Evolutionary conservation across 1,140 invertebrate species (phyloP), one percentile per base, ranked within the genome.

Genomic region (Trachymyrmex septentrionalis): DNA sequence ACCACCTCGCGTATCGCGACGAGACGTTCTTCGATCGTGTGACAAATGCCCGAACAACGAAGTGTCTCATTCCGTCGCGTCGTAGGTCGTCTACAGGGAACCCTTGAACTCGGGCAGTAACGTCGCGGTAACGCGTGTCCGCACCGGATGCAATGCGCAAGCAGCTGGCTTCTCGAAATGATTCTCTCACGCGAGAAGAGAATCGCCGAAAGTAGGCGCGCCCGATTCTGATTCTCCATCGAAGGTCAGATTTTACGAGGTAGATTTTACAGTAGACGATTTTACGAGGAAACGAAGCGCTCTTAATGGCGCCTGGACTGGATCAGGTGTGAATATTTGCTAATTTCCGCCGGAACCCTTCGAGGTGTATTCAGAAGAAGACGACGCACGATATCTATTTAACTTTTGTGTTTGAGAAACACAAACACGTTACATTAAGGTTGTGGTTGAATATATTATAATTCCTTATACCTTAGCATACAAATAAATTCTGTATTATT

Each of bases 221-320:
- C 44, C 69, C 14, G 48, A 66, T 59, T 69, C 14, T 12, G 57
- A 66, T 66, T 69, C 19, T 27, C 24, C 67, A 24, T 53, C 61
- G 81, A 90, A 88, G 88, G 81, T 85, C 86, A 57, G 69, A 78
- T 50, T 89, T 85, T 89, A 89, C 80, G 80, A 76, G 86, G 88
- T 63, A 85, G 69, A 78, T 38, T 89, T 85, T 89, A 89, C 80
- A 34, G 30, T 63, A 85, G 27, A 53, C 73, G 69, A 78, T 50
- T 89, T 85, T 89, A 89, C 80, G 80, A 71, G 86, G 89, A 90
- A 87, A 16, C 24, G n/a, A n/a, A 38, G 34, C 48, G 38, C 78
- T 67, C 48, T 76, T 27, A 55, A 53, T 38, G 69, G 67, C 14
- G n/a, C 44, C 67, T n/a, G 53, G 81, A 57, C 57, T 57, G 61